These are phyloP conservation scores for Eulimnadia texana DNA, from an alignment of 1,140 invertebrate species.

Conservation along the genomic window DNA sequence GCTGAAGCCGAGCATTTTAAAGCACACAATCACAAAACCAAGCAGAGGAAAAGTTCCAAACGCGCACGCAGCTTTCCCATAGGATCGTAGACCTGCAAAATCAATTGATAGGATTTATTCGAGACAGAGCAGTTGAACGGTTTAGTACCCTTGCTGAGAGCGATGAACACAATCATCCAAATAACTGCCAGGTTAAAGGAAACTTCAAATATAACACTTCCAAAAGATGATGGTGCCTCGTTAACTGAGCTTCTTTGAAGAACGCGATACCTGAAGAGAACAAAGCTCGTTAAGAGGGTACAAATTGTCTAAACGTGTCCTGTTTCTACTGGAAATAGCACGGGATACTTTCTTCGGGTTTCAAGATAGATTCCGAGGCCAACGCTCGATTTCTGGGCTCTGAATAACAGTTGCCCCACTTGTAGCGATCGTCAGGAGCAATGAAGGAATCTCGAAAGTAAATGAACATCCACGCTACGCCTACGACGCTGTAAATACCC, in stretches of 20 bases:
- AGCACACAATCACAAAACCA: conserved; percentile 52
- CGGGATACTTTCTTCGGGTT: conserved; percentile 46
- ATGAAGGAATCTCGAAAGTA: conserved; percentile 80
- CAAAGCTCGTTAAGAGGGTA: no score
- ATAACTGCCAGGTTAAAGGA: conserved; percentile 77
- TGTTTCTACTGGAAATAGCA: conserved; percentile 48
- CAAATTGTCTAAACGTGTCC: no score
- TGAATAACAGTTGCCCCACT: conserved; percentile 51
- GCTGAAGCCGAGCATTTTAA: conserved; percentile 56
- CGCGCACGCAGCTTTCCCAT: conserved; percentile 66
- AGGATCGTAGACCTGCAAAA: conserved; percentile 51
- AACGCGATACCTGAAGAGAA: conserved; percentile 56
- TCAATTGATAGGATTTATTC: not conserved
- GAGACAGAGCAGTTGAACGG: not conserved
- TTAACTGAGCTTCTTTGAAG: conserved; percentile 45
- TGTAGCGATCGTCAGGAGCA: conserved; percentile 57
- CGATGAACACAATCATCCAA: conserved; percentile 78
- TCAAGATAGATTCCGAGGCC: not conserved
- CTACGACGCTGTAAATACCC: conserved; percentile 71
- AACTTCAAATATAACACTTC: conserved; percentile 61
- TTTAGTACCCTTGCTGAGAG: conserved; percentile 57
- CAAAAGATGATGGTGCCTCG: conserved; percentile 34
- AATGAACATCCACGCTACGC: conserved; percentile 76
- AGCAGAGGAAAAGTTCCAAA: conserved; percentile 55
- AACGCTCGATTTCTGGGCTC: not conserved